Percentiles rank a stretch among this genome's conserved stretches.
phyloP scores from a whole-genome alignment of 2,888 invertebrate genomes.

The Atethmia centrago region DNA sequence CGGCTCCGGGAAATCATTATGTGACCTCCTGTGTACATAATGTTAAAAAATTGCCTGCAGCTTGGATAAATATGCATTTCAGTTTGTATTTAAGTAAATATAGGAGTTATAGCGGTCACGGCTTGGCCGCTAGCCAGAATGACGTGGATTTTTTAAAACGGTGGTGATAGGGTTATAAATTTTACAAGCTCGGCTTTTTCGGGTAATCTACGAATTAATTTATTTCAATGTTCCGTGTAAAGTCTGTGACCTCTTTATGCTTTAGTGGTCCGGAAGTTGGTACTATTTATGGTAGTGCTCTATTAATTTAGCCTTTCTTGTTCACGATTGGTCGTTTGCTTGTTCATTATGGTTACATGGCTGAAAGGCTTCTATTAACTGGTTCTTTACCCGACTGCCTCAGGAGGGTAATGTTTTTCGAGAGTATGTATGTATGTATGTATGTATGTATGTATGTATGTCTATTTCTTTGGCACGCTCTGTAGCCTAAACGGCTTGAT shows the following conservation, averaged over 20 bases:
- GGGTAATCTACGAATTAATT: slow-evolving; percentile 45
- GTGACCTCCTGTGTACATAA: slow-evolving; percentile 56
- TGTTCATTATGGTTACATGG: too few relatives aligned
- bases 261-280: slow-evolving; percentile 8
- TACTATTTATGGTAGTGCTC: slow-evolving; percentile 19
- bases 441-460: too few relatives aligned
- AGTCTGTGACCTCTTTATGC: slow-evolving; percentile 4
- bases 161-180: slow-evolving; percentile 31
- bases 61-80: slow-evolving; percentile 58
- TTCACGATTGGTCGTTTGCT: background rate
- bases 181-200: slow-evolving; percentile 15
- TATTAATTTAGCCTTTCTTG: slow-evolving; percentile 5
- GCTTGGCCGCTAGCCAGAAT: slow-evolving; percentile 54
- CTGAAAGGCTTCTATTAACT: too few relatives aligned
- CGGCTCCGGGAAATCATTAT: slow-evolving; percentile 67
- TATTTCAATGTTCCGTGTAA: slow-evolving; percentile 42
- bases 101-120: slow-evolving; percentile 39
- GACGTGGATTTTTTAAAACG: slow-evolving; percentile 40
- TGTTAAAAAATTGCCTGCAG: slow-evolving; percentile 61
- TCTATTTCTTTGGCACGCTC: too few relatives aligned
- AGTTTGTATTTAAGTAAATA: slow-evolving; percentile 52
- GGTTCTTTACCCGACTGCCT: too few relatives aligned
- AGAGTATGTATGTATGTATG: too few relatives aligned
- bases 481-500: too few relatives aligned
- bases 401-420: too few relatives aligned